Evolutionary conservation across 1,140 invertebrate genomes (phyloP), one percentile per base, ranked within the genome.

Genomic region (Tetragnatha versicolor): DNA sequence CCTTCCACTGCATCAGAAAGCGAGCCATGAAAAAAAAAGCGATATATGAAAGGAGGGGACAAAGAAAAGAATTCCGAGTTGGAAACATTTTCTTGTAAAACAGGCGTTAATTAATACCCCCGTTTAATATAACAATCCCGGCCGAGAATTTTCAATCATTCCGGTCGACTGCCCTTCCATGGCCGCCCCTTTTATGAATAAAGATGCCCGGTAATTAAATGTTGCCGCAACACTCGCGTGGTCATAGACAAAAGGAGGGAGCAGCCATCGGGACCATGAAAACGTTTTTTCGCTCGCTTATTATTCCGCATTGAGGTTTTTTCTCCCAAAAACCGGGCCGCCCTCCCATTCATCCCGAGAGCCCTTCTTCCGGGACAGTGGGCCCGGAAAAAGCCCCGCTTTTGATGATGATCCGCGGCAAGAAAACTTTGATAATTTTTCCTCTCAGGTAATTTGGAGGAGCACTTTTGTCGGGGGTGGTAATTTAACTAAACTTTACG

Each of bases 191-290:
- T 75, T 75, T 75, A 75, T 75, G 72, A 75, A 75, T 75, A 75
- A 75, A 75, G 72, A 75, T 75, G 72, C 72, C 72, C 72, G 72
- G 72, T 75, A 75, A 75, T 75, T 75, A 75, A 75, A 75, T 75
- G 72, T 75, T 75, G 72, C 72, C 42, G 72, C 72, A 75, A 75
- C 72, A 75, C 72, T 75, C 72, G 55, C 72, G 55, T 75, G 72
- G 39, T 63, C 63, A 75, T 75, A 75, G 63, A 75, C 72, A 75
- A 75, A 70, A 33, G 60, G 12, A 31, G 55, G 35, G 63, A 68
- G 51, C 55, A 72, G 69, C 69, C 69, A 72, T 72, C 69, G 69
- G 53, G 72, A 63, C 37, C 72, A 25, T 75, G 63, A 75, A 75
- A 63, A 75, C 63, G 72, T 75, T 63, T 63, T 35, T 35, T 63